These are phyloP conservation scores for Hydrophis major DNA, from an alignment of 2,797 vertebrate genomes.

Conservation along the genomic window DNA sequence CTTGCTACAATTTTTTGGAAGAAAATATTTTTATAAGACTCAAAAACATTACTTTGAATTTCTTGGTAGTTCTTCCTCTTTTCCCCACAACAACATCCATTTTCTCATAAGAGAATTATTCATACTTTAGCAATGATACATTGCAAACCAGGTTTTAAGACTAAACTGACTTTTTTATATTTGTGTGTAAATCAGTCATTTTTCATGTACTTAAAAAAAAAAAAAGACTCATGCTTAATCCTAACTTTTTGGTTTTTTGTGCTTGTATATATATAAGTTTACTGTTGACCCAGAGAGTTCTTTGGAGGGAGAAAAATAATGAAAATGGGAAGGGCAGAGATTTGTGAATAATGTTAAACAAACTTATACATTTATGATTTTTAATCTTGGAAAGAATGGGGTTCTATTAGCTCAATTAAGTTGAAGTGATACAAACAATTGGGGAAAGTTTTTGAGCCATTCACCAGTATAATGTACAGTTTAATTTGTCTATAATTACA, in stretches of 20 bases:
- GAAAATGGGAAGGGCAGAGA: constrained; percentile 44
- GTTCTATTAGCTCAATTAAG: constrained; percentile 56
- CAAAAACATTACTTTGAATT: constrained; percentile 57
- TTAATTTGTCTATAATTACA: constrained; percentile 80
- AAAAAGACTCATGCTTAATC: constrained; percentile 55
- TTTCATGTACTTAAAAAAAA: constrained; percentile 63
- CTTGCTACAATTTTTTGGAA: constrained; percentile 63
- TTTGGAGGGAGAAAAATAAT: constrained; percentile 29
- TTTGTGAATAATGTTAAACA: constrained; percentile 63
- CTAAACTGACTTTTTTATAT: constrained; percentile 70
- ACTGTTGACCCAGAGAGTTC: constrained; percentile 47
- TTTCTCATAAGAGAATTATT: constrained; percentile 43
- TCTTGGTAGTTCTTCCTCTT: constrained; percentile 41
- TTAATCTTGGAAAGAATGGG: constrained; percentile 60
- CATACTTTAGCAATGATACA: constrained; percentile 60
- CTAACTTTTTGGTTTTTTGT: constrained; percentile 58
- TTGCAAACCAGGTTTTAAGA: constrained; percentile 55
- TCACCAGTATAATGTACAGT: constrained; percentile 75
- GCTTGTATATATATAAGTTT: constrained; percentile 59
- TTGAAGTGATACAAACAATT: constrained; percentile 55
- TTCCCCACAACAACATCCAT: constrained; percentile 12
- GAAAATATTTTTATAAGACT: constrained; percentile 75
- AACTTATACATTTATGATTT: constrained; percentile 57
- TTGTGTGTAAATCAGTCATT: constrained; percentile 62
- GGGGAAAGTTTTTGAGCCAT: constrained; percentile 62